phyloP scores from a whole-genome alignment of 2,113 vertebrate species.

The Anhinga anhinga region DNA sequence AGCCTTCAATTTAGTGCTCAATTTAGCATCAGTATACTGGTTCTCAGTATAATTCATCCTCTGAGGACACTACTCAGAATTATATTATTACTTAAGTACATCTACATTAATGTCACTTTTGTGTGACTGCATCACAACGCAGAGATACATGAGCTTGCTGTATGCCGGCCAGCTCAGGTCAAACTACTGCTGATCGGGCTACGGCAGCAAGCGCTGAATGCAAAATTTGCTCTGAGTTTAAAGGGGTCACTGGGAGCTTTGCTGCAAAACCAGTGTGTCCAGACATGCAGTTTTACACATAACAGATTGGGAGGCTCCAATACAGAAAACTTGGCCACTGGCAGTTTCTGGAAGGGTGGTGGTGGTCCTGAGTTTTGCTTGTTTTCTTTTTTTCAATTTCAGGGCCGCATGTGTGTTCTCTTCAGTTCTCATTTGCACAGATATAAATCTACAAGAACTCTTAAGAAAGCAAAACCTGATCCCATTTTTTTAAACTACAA shows the following conservation, averaged over 20 bases:
- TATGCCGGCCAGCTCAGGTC: background rate
- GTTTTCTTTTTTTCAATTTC: background rate
- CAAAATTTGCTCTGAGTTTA: background rate
- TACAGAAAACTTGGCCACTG: background rate
- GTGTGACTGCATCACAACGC: background rate
- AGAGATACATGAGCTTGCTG: background rate
- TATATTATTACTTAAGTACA: constrained; percentile 45
- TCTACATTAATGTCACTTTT: constrained; percentile 18
- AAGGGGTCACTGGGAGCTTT: background rate
- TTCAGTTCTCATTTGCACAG: background rate
- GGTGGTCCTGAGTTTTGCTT: background rate
- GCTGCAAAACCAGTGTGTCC: rapidly evolving
- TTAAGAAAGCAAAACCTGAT: background rate
- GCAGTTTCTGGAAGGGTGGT: background rate
- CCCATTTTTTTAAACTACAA: background rate
- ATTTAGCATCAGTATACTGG: constrained; percentile 38
- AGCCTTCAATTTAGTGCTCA: constrained; percentile 64
- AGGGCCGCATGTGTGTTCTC: background rate
- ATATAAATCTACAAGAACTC: background rate
- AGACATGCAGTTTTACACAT: background rate
- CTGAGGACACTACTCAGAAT: constrained; percentile 38
- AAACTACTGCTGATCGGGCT: background rate
- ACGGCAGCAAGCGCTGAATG: background rate
- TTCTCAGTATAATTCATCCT: constrained; percentile 27
- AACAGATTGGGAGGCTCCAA: background rate